These are phyloP conservation scores for Desmophyllum pertusum DNA, from an alignment of 92 coral and sea anemone genomes.

Conservation along the genomic window DNA sequence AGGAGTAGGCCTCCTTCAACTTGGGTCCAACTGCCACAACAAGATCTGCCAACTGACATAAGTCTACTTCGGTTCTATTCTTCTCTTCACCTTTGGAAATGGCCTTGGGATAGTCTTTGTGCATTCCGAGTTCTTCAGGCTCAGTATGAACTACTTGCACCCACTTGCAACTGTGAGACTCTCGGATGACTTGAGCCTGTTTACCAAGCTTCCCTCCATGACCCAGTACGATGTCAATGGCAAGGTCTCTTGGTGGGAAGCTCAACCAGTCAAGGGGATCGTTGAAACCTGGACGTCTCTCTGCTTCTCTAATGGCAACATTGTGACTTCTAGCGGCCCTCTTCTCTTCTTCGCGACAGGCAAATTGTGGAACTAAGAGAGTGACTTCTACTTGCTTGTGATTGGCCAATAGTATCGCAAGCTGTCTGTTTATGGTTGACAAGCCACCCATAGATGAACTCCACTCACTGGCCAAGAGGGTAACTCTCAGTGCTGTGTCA, in stretches of 20 bases:
- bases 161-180: conserved; percentile 7
- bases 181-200: background rate
- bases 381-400: background rate
- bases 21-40: conserved; percentile 39
- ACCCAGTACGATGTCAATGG: conserved; percentile 1
- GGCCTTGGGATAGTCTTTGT: conserved; percentile 12
- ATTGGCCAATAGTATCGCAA: background rate
- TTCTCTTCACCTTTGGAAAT: conserved; percentile 16
- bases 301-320: background rate
- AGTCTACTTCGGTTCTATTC: conserved; percentile 8
- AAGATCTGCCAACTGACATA: conserved; percentile 24
- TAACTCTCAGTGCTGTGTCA: background rate
- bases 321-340: background rate
- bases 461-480: conserved; percentile 5
- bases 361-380: background rate
- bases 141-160: conserved; percentile 11
- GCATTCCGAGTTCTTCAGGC: conserved; percentile 8
- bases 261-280: background rate
- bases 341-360: background rate
- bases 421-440: conserved; percentile 9
- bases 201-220: conserved; percentile 15
- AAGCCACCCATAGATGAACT: background rate
- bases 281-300: background rate
- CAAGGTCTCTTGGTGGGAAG: conserved; percentile 3
- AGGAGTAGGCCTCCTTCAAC: background rate